Conservation (phyloP, 2,797 vertebrate species). For the Bradypodion ventrale region DNA sequence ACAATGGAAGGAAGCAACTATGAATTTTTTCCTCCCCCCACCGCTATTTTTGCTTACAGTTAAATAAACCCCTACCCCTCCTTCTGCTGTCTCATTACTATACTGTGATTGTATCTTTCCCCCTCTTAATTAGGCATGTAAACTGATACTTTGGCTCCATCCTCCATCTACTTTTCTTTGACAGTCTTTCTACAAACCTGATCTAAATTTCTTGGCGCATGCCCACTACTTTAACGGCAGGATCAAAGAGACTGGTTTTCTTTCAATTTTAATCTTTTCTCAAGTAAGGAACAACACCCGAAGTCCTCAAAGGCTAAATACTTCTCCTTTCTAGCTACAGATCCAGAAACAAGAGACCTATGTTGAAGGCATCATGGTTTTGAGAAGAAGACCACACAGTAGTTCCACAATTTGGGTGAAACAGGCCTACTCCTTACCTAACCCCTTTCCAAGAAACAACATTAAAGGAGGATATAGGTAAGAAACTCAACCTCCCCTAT, state of each 20-base stretch:
- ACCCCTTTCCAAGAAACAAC: too few species aligned
- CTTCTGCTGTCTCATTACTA: conserved; percentile 63
- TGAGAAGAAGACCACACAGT: too few species aligned
- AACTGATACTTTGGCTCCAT: conserved; percentile 59
- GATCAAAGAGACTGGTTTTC: conserved; percentile 28
- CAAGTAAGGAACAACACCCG: too few species aligned
- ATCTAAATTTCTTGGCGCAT: conserved; percentile 55
- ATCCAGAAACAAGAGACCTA: too few species aligned
- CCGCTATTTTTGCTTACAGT: conserved; percentile 49
- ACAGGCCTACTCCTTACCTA: too few species aligned
- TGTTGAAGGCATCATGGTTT: not conserved
- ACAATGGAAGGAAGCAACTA: not conserved
- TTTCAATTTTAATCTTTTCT: not conserved
- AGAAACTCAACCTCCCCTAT: too few species aligned
- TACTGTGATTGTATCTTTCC: conserved; percentile 57
- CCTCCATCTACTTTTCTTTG: conserved; percentile 44
- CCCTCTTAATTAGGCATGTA: conserved; percentile 68
- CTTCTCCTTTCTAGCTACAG: not conserved
- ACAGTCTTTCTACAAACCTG: conserved; percentile 59
- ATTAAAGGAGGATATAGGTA: too few species aligned
- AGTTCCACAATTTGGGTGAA: too few species aligned
- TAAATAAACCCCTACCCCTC: conserved; percentile 34
- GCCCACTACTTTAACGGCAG: conserved; percentile 29
- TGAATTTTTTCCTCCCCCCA: not conserved
- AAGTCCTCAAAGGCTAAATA: not conserved